Evolutionary conservation across 2,797 vertebrate genomes (phyloP).

Genomic region (Dendrocincla fuliginosa): DNA sequence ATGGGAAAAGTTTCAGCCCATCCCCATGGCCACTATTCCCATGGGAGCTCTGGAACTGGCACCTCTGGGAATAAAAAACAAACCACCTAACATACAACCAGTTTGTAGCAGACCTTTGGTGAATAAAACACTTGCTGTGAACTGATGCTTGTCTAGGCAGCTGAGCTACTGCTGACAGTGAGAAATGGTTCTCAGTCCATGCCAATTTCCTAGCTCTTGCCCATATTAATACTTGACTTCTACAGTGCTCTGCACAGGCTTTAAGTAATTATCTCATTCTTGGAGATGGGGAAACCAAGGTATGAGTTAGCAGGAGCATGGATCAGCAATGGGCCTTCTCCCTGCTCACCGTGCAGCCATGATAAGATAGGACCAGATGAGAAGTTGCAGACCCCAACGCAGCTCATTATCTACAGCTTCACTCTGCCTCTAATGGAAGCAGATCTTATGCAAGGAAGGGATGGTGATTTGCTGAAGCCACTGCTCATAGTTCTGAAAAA

Average conservation of each 20-base stretch:
- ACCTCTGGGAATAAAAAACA: neutral
- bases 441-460: neutral
- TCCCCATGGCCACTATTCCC: too few relatives aligned
- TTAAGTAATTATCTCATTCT: neutral
- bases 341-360: neutral
- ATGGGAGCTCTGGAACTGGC: too few relatives aligned
- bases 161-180: neutral
- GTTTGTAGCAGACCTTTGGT: neutral
- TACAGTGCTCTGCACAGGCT: neutral
- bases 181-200: neutral
- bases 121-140: neutral
- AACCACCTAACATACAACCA: neutral
- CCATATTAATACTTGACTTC: neutral
- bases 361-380: neutral
- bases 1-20: too few relatives aligned
- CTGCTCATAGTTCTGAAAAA: neutral
- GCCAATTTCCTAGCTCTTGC: neutral
- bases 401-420: neutral
- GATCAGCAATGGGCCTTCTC: neutral
- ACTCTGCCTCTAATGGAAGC: neutral
- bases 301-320: neutral
- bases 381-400: neutral
- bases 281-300: neutral
- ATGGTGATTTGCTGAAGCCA: neutral
- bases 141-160: neutral